phyloP scores from a whole-genome alignment of 1,140 invertebrate species.

The Ridgeia piscesae region DNA sequence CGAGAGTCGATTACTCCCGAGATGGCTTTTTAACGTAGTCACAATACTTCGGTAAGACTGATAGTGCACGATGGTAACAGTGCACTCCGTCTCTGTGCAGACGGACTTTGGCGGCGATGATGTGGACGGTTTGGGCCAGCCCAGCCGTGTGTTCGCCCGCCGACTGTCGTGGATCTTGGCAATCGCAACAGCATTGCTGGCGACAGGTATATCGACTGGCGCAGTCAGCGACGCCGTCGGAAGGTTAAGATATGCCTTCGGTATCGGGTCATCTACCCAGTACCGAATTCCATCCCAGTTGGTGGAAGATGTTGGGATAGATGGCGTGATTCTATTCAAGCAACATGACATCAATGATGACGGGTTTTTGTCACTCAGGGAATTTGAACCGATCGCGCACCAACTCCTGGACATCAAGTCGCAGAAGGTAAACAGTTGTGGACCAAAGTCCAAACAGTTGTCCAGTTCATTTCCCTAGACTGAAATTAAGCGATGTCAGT shows the following conservation, averaged over 20 bases:
- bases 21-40: no score
- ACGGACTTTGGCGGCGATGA: not conserved
- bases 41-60: no score
- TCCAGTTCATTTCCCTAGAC: no score
- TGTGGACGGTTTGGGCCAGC: not conserved
- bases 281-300: conserved; percentile 23
- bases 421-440: not conserved
- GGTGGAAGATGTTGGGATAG: conserved; percentile 37
- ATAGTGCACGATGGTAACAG: no score
- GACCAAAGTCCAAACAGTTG: no score
- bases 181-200: not conserved
- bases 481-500: no score
- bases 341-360: conserved; percentile 43
- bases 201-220: not conserved
- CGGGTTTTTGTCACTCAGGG: conserved; percentile 40
- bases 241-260: not conserved
- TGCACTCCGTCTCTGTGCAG: no score
- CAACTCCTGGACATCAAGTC: conserved; percentile 30
- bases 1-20: no score
- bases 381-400: conserved; percentile 45
- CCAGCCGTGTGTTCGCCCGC: not conserved
- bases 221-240: not conserved
- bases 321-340: conserved; percentile 33
- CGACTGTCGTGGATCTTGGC: not conserved
- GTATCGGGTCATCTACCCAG: not conserved